These are phyloP conservation scores for Adela reaumurella DNA, from an alignment of 2,888 invertebrate species.

Conservation along the genomic window DNA sequence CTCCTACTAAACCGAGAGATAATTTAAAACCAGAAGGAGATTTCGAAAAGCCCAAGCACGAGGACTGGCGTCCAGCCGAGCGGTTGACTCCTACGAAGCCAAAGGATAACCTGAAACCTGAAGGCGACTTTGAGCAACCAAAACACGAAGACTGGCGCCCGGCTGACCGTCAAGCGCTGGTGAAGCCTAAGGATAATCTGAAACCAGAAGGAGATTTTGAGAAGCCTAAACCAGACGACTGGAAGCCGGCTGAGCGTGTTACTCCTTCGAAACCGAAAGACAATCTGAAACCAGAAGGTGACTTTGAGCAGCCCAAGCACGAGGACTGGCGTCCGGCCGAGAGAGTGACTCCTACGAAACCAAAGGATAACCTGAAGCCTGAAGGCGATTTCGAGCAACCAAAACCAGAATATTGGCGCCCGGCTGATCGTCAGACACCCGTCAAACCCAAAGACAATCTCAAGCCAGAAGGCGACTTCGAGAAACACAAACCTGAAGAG, in stretches of 20 bases:
- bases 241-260: conserved; percentile 24
- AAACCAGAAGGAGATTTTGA: conserved; percentile 32
- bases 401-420: conserved; percentile 15
- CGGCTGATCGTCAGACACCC: conserved; percentile 25
- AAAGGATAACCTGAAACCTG: conserved; percentile 45
- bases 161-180: conserved; percentile 24
- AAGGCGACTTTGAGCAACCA: conserved; percentile 30
- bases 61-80: conserved; percentile 45
- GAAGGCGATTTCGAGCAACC: conserved; percentile 32
- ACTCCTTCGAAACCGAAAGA: conserved; percentile 28
- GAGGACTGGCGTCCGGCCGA: conserved; percentile 21
- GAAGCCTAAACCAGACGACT: conserved; percentile 18
- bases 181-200: conserved; percentile 27
- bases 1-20: conserved; percentile 35
- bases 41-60: conserved; percentile 48
- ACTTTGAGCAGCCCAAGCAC: conserved; percentile 32
- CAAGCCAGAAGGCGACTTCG: conserved; percentile 54
- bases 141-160: conserved; percentile 18
- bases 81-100: conserved; percentile 30
- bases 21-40: conserved; percentile 58
- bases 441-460: conserved; percentile 30
- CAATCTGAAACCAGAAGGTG: conserved; percentile 32
- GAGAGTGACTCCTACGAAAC: conserved; percentile 24
- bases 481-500: conserved; percentile 42
- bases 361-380: conserved; percentile 22